A percentile compares a stretch with the other conserved stretches of the same genome.
Evolutionary conservation across 2,113 vertebrate species (phyloP).

Genomic region (Rhizomys pruinosus): DNA sequence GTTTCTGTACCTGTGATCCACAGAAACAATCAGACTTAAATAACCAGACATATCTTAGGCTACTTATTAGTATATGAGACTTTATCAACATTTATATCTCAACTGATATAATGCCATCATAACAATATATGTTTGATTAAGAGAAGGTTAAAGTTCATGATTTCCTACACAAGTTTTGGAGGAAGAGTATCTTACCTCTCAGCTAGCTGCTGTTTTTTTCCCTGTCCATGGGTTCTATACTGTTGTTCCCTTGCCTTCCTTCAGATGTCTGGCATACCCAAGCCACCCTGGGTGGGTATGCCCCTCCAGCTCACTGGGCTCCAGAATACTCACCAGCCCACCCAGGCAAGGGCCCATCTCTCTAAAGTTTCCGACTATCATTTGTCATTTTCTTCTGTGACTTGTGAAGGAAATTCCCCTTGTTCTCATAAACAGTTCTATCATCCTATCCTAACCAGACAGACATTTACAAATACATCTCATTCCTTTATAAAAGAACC

Average conservation of each 20-base stretch:
- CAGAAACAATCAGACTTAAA: not conserved
- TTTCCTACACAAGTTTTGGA: not conserved
- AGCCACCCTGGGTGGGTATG: not conserved
- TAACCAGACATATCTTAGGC: not conserved
- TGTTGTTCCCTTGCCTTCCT: not conserved
- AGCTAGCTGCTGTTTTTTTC: not conserved
- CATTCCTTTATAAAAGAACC: not conserved
- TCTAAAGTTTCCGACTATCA: not conserved
- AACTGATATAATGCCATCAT: not conserved
- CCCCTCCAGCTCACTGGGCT: not conserved
- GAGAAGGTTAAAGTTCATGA: not conserved
- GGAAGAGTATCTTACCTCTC: not conserved
- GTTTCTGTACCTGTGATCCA: too few species aligned
- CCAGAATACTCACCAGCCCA: not conserved
- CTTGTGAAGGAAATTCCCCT: not conserved
- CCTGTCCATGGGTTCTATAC: too few species aligned
- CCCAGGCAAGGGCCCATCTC: not conserved
- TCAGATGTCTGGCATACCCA: not conserved
- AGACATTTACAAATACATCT: not conserved
- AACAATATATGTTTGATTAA: not conserved
- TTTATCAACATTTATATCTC: not conserved
- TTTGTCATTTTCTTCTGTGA: not conserved
- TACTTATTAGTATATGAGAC: not conserved
- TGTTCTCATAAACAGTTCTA: not conserved
- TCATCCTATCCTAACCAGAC: not conserved